Percentiles rank a stretch among this genome's conserved stretches.
These are phyloP conservation scores for Caenorhabditis sp. DNA, from an alignment of 2,888 invertebrate species.

Conservation along the genomic window DNA sequence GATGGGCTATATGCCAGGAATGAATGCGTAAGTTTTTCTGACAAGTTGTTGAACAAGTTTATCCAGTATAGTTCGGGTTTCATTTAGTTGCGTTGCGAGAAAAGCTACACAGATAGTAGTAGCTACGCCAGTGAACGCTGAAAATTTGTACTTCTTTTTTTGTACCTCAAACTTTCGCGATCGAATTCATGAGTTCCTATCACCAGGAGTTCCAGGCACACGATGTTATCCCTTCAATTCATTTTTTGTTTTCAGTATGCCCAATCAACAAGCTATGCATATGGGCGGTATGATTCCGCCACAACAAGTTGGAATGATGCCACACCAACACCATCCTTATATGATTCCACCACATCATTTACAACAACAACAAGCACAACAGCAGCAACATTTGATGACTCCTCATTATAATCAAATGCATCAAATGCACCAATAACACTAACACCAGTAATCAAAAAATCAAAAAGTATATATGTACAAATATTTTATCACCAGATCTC, in stretches of 20 bases:
- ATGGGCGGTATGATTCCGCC: neutral
- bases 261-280: neutral
- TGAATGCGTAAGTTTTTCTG: neutral
- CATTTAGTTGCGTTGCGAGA: too few species aligned
- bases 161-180: too few species aligned
- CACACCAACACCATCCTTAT: conserved; percentile 28
- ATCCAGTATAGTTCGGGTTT: too few species aligned
- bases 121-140: too few species aligned
- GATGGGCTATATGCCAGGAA: neutral
- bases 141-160: too few species aligned
- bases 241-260: neutral
- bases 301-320: conserved; percentile 12
- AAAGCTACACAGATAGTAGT: too few species aligned
- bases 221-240: neutral
- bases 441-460: conserved; percentile 8
- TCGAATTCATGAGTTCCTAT: too few species aligned
- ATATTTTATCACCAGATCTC: neutral
- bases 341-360: conserved; percentile 18
- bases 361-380: conserved; percentile 13
- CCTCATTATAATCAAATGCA: conserved; percentile 11
- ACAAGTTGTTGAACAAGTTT: too few species aligned
- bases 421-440: conserved; percentile 7
- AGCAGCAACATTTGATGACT: conserved; percentile 13
- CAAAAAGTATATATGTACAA: neutral
- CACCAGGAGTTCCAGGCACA: too few species aligned